Conservation (phyloP, 2,888 invertebrate genomes). For the Allacma fusca region DNA sequence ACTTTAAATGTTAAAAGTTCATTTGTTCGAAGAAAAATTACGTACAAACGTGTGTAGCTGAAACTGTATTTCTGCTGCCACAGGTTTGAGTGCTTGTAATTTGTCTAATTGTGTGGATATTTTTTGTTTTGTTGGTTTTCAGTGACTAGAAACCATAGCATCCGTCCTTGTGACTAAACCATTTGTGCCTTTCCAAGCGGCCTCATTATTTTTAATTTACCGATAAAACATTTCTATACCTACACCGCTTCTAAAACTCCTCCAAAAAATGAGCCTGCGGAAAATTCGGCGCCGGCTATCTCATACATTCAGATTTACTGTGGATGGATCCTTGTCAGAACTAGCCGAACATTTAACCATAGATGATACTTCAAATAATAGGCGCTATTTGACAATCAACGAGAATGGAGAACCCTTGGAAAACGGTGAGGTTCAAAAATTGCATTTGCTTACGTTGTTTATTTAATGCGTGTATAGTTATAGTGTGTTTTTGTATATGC, state of each 20-base stretch:
- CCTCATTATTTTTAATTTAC: conserved; percentile 2
- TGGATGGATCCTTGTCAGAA: conserved; percentile 62
- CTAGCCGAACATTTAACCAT: conserved; percentile 63
- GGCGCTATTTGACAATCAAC: conserved; percentile 59
- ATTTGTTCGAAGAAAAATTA: no score
- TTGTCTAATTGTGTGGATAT: not conserved
- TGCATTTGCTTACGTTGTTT: conserved; percentile 1
- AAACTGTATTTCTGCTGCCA: no score
- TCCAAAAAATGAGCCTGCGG: conserved; percentile 61
- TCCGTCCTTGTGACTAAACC: conserved; percentile 34
- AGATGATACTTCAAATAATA: conserved; percentile 61
- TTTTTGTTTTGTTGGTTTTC: conserved; percentile 27
- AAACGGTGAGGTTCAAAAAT: conserved; percentile 57
- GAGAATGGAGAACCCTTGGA: conserved; percentile 60
- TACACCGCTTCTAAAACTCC: not conserved
- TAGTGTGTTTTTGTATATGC: not conserved
- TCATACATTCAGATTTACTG: conserved; percentile 63
- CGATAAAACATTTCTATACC: not conserved
- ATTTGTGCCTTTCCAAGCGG: conserved; percentile 29
- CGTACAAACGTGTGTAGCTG: no score
- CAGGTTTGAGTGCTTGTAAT: not conserved
- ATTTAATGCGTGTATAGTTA: not conserved
- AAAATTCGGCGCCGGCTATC: conserved; percentile 63
- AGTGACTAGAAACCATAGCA: conserved; percentile 11
- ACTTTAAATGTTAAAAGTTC: no score